A percentile compares a stretch with the other conserved stretches of the same genome.
Evolutionary conservation across 2,113 vertebrate genomes (phyloP).

Genomic region (Podilymbus podiceps): DNA sequence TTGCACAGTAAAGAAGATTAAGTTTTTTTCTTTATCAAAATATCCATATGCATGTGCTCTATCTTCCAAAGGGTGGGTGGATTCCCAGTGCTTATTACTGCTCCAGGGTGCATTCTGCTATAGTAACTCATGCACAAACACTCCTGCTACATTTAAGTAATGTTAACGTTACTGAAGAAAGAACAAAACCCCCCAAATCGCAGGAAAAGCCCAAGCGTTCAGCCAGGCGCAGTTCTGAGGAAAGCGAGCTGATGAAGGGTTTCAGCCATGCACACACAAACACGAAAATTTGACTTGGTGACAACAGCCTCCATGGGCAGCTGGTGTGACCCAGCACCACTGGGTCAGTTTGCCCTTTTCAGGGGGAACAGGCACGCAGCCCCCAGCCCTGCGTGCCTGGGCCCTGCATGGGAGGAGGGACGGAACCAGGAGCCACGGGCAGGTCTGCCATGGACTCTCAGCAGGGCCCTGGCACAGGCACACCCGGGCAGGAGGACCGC

Average conservation of each 20-base stretch:
- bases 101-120: slow-evolving; percentile 30
- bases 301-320: background rate
- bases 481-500: too few relatives aligned
- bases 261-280: background rate
- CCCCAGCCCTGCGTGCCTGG: accelerated
- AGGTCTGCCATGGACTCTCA: background rate
- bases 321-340: accelerated
- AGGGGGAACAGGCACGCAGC: accelerated
- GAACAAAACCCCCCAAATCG: background rate
- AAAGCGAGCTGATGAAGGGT: background rate
- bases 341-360: accelerated
- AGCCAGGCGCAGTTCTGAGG: background rate
- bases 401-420: accelerated
- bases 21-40: slow-evolving; percentile 70
- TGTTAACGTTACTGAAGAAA: background rate
- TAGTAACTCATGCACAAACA: slow-evolving; percentile 18
- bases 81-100: slow-evolving; percentile 45
- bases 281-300: accelerated
- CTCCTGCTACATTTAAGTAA: background rate
- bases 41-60: slow-evolving; percentile 64
- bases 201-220: background rate
- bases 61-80: background rate
- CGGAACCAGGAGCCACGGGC: accelerated
- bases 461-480: accelerated
- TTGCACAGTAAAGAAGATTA: slow-evolving; percentile 73